These are phyloP conservation scores for Chesias legatella DNA, from an alignment of 2,888 invertebrate genomes.

Conservation along the genomic window DNA sequence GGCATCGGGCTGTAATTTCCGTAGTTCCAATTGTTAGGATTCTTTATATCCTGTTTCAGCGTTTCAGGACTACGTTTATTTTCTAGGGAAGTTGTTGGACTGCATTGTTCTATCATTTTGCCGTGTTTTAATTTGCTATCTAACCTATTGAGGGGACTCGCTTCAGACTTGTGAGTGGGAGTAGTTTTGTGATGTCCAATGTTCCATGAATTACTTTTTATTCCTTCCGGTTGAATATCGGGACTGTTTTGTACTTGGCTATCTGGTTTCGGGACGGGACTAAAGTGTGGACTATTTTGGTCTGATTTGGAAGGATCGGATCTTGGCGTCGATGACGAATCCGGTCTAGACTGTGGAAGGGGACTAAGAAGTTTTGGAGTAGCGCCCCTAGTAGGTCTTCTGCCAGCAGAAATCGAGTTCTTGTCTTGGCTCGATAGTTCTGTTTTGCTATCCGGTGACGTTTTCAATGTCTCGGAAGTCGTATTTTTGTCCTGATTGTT, in stretches of 20 bases:
- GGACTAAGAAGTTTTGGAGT: slow-evolving; percentile 66
- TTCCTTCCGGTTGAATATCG: slow-evolving; percentile 56
- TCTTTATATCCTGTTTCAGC: slow-evolving; percentile 66
- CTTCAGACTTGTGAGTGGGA: slow-evolving; percentile 70
- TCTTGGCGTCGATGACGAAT: slow-evolving; percentile 69
- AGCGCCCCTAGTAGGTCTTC: slow-evolving; percentile 42
- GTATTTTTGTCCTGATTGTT: slow-evolving; percentile 35
- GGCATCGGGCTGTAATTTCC: slow-evolving; percentile 73
- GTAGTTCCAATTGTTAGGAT: slow-evolving; percentile 67
- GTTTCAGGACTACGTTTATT: slow-evolving; percentile 72
- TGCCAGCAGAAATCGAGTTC: slow-evolving; percentile 44
- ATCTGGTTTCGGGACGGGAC: slow-evolving; percentile 70
- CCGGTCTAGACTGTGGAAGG: slow-evolving; percentile 60
- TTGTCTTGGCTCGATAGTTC: slow-evolving; percentile 45
- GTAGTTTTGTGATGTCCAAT: slow-evolving; percentile 68
- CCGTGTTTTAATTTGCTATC: slow-evolving; percentile 68
- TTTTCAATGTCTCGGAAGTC: slow-evolving; percentile 37
- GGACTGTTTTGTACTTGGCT: slow-evolving; percentile 73
- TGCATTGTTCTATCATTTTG: slow-evolving; percentile 70
- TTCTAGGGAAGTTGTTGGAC: slow-evolving; percentile 70
- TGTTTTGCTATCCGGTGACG: slow-evolving; percentile 52
- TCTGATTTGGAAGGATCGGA: slow-evolving; percentile 59
- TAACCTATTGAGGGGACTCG: slow-evolving; percentile 68
- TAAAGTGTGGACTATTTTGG: slow-evolving; percentile 65
- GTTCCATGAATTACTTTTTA: slow-evolving; percentile 65